Evolutionary conservation across 1,140 invertebrate species (phyloP).

Genomic region (Drosophila orosa): DNA sequence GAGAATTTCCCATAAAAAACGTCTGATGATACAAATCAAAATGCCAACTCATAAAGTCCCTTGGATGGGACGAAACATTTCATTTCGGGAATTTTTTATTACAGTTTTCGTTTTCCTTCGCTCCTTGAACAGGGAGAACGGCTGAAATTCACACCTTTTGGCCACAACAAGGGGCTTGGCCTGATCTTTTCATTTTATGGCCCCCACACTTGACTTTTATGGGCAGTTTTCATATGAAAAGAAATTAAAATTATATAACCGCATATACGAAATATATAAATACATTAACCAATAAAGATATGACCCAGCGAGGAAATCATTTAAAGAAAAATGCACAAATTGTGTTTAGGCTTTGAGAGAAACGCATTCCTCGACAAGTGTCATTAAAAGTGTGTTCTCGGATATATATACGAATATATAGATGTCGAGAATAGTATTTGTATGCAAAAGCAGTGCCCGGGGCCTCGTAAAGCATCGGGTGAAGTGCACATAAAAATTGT

Average conservation of each 20-base stretch:
- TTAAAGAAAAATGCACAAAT: slow-evolving; percentile 76
- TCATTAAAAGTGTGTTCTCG: slow-evolving; percentile 63
- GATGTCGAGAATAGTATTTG: slow-evolving; percentile 34
- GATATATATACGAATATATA: slow-evolving; percentile 8
- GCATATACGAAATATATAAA: slow-evolving; percentile 53
- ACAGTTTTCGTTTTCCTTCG: slow-evolving; percentile 54
- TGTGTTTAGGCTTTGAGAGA: slow-evolving; percentile 36
- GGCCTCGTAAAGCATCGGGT: slow-evolving; percentile 62
- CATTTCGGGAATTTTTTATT: slow-evolving; percentile 70
- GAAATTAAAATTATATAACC: slow-evolving; percentile 73
- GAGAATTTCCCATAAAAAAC: slow-evolving; percentile 36
- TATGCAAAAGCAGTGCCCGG: slow-evolving; percentile 73
- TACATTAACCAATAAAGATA: slow-evolving; percentile 76
- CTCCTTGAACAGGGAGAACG: slow-evolving; percentile 63
- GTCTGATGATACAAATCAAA: slow-evolving; percentile 54
- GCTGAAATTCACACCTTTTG: slow-evolving; percentile 76
- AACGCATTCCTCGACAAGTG: slow-evolving; percentile 60
- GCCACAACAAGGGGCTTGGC: slow-evolving; percentile 65
- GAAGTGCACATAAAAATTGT: slow-evolving; percentile 75
- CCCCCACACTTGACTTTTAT: slow-evolving; percentile 66
- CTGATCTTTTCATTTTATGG: slow-evolving; percentile 59
- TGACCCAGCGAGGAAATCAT: slow-evolving; percentile 61
- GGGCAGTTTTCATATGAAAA: slow-evolving; percentile 71
- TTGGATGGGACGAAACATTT: slow-evolving; percentile 63
- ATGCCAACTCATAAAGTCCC: slow-evolving; percentile 59